Percentiles rank a stretch among this genome's conserved stretches.
Evolutionary conservation across 2,113 vertebrate species (phyloP).

Genomic region (Capricornis sumatraensis): DNA sequence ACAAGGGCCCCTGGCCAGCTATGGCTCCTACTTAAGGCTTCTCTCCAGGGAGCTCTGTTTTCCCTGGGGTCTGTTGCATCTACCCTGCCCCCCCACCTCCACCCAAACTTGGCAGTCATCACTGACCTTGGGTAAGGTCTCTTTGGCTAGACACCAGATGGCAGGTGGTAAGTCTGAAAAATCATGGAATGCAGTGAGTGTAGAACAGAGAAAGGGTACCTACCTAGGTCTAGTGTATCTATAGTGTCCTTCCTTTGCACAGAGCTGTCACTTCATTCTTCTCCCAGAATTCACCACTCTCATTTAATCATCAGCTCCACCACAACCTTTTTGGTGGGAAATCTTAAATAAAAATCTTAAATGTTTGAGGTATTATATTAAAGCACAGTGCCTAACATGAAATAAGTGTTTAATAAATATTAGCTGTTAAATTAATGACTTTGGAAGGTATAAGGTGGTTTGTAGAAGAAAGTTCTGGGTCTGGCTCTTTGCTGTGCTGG

Average conservation of each 20-base stretch:
- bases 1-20: constrained; percentile 42
- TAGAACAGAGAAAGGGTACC: not conserved
- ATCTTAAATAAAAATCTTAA: constrained; percentile 3
- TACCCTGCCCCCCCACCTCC: not conserved
- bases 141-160: constrained; percentile 18
- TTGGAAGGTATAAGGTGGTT: constrained; percentile 24
- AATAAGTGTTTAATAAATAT: not conserved
- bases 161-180: constrained; percentile 25
- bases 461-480: constrained; percentile 21
- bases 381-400: not conserved
- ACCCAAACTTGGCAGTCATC: constrained; percentile 46
- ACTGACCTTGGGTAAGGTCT: constrained; percentile 22
- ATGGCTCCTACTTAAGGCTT: not conserved
- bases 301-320: constrained; percentile 37
- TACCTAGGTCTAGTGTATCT: not conserved
- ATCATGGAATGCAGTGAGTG: not conserved
- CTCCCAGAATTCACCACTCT: not conserved
- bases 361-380: not conserved
- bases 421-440: not conserved
- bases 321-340: constrained; percentile 33
- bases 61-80: not conserved
- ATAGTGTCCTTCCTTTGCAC: constrained; percentile 59
- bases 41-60: not conserved
- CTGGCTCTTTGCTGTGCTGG: constrained; percentile 60
- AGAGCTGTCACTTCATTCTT: not conserved